Evolutionary conservation across 1,140 invertebrate genomes (phyloP).

Genomic region (Heliothis virescens): DNA sequence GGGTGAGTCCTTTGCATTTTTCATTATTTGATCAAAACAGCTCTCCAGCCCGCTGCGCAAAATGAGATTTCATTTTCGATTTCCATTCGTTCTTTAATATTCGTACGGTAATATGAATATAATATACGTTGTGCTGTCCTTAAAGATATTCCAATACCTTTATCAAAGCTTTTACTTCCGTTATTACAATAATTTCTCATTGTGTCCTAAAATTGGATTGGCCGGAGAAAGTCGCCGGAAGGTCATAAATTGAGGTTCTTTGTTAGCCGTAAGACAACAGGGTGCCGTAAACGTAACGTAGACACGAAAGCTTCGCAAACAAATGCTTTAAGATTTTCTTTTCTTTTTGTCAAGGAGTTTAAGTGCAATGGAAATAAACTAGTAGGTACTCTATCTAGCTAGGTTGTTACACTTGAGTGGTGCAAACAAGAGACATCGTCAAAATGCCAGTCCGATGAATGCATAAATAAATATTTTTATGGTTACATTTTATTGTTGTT

Average conservation of each 20-base stretch:
- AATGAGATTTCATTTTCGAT: too few species aligned
- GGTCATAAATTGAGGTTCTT: constrained; percentile 35
- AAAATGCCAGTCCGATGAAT: too few species aligned
- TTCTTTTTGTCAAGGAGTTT: constrained; percentile 1
- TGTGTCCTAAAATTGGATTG: constrained; percentile 35
- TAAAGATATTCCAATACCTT: constrained; percentile 7
- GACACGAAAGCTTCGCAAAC: constrained; percentile 33
- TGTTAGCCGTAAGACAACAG: constrained; percentile 39
- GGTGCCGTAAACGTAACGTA: constrained; percentile 3
- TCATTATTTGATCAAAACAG: too few species aligned
- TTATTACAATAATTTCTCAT: constrained; percentile 34
- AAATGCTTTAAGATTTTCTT: constrained; percentile 14
- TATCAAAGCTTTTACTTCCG: constrained; percentile 7
- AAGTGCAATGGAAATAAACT: background rate
- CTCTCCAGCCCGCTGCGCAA: too few species aligned
- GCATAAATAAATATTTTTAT: too few species aligned
- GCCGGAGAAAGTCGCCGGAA: constrained; percentile 20
- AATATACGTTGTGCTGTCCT: background rate
- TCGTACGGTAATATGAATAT: too few species aligned
- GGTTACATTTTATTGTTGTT: too few species aligned
- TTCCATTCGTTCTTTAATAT: too few species aligned
- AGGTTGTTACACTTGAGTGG: background rate
- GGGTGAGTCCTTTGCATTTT: background rate
- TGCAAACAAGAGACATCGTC: background rate
- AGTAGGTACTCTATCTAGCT: background rate